phyloP scores from a whole-genome alignment of 1,140 invertebrate genomes.

The Charaxes varanes region DNA sequence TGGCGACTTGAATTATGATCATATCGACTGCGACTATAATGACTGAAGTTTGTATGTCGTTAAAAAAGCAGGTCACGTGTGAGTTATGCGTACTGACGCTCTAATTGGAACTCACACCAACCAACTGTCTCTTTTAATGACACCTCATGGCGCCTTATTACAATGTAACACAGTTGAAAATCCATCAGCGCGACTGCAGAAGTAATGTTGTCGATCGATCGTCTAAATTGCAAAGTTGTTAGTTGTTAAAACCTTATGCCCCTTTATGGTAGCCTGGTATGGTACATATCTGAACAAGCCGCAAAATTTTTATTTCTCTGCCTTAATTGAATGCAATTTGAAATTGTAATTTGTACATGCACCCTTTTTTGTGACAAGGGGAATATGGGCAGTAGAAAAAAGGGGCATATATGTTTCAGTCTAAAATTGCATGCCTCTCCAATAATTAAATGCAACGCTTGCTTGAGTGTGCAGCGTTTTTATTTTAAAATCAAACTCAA shows the following conservation, averaged over 20 bases:
- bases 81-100: constrained; percentile 25
- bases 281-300: constrained; percentile 9
- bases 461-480: too few relatives aligned
- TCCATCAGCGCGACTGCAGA: background rate
- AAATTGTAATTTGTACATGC: too few relatives aligned
- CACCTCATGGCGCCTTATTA: constrained; percentile 3
- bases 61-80: constrained; percentile 30
- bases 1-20: too few relatives aligned
- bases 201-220: constrained; percentile 17
- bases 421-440: too few relatives aligned
- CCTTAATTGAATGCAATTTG: too few relatives aligned
- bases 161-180: constrained; percentile 10
- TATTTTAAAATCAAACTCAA: too few relatives aligned
- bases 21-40: constrained; percentile 1
- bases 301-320: constrained; percentile 11
- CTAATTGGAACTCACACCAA: constrained; percentile 27
- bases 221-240: constrained; percentile 31
- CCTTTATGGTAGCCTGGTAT: constrained; percentile 21
- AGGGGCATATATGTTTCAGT: too few relatives aligned
- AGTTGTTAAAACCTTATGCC: constrained; percentile 22
- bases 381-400: too few relatives aligned
- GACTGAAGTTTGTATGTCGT: constrained; percentile 9
- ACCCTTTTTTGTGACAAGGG: too few relatives aligned
- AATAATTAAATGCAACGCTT: too few relatives aligned
- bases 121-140: constrained; percentile 1